Evolutionary conservation across 2,113 vertebrate species (phyloP), one percentile per base, ranked within the genome.

Genomic region (Ctenomys sociabilis): DNA sequence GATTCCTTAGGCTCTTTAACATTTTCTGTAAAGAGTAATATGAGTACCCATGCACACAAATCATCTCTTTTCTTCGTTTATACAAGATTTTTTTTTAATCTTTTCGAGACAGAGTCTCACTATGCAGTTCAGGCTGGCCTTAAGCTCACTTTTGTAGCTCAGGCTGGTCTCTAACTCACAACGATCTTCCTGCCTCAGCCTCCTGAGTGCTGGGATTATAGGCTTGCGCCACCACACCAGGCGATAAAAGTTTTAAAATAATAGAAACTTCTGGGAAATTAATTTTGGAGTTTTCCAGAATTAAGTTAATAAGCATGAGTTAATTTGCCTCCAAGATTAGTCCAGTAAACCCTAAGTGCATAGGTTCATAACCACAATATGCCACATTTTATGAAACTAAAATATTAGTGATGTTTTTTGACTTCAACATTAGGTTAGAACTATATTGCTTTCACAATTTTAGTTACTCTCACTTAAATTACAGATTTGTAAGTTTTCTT

Each of bases 1-100:
- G 61, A 59, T 52, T 37, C 87, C 4, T 83, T 14, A 73, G 59
- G 73, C 22, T 72, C 2, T 86, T 78, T 54, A 94, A 61, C 16
- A 59, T 91, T 78, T 80, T 91, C 30, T 88, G 7, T 40, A 30
- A 91, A 13, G 35, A 57, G 16, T 7, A 78, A 95, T 91, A 95
- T 57, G 77, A 63, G 73, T 30, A 87, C 13, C 8, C 3, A 17
- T 63, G n/a, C 8, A 45, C 6, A 84, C 32, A 90, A 83, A 61
- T 81, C 57, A 64, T 91, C 22, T 57, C 8, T 86, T 70, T 81
- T 87, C 24, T 7, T 84, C 12, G 80, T 63, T 43, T 72, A 81
- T 72, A n/a, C n/a, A n/a, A n/a, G n/a, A n/a, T n/a, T n/a, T n/a
- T n/a, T n/a, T n/a, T n/a, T n/a, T n/a, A n/a, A n/a, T n/a, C n/a